phyloP scores from a whole-genome alignment of 2,888 invertebrate species.

The Aleiodes alternator region DNA sequence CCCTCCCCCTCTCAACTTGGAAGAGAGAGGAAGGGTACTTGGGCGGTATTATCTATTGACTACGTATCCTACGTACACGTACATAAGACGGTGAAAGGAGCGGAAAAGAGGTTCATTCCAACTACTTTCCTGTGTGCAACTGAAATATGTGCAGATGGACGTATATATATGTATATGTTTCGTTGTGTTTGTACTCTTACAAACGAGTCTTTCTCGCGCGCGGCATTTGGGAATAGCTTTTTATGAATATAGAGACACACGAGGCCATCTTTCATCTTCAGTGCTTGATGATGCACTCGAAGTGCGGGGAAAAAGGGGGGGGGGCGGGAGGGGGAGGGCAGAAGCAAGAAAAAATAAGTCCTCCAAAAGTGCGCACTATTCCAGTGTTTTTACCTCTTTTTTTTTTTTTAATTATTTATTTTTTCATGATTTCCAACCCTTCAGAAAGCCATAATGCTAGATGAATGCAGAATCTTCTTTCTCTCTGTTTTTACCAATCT shows the following conservation, averaged over 20 bases:
- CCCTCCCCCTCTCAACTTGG: background rate
- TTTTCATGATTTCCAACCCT: constrained; percentile 11
- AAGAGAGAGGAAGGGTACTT: constrained; percentile 29
- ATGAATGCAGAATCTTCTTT: constrained; percentile 14
- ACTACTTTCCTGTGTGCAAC: constrained; percentile 10
- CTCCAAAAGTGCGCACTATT: constrained; percentile 43
- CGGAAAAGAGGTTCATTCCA: background rate
- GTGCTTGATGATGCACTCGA: constrained; percentile 68
- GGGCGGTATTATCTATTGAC: constrained; percentile 73
- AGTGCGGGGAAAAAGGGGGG: constrained; percentile 49
- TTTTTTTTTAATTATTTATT: background rate
- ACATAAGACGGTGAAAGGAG: constrained; percentile 12
- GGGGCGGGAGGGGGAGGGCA: too few relatives aligned
- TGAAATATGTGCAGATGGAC: background rate
- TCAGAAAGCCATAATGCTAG: constrained; percentile 8
- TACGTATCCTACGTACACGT: constrained; percentile 61
- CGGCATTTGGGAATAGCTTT: constrained; percentile 73
- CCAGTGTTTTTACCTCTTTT: background rate
- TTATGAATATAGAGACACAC: constrained; percentile 58
- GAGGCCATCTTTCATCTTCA: constrained; percentile 68
- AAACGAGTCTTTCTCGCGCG: constrained; percentile 44
- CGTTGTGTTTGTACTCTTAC: constrained; percentile 16
- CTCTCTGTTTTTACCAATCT: constrained; percentile 10
- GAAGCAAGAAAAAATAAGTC: constrained; percentile 50
- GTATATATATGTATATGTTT: background rate